Base-by-base conservation (phyloP, 2,888 invertebrate species). In the Synanthedon andrenaeformis region DNA sequence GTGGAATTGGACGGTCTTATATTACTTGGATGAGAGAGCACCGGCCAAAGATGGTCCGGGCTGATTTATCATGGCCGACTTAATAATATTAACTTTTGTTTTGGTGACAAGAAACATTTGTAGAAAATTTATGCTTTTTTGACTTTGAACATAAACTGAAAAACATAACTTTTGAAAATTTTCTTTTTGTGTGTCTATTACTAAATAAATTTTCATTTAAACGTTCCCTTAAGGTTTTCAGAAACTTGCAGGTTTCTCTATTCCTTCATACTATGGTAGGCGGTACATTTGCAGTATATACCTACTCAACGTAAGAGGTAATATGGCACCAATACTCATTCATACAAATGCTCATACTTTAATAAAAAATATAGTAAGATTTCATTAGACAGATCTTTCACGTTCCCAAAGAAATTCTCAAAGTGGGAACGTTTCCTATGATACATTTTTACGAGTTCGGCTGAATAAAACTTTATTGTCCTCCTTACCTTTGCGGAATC, bases 381-480 rank as follows among this genome's bases (percentile, higher is more conserved):
- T 13, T 13, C 14, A 45, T 45, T 45, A 45, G 45, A 45, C 45
- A 45, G 14, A 14, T n/a, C 8, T 45, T 45, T 12, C 45, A n/a
- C 14, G 3, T 53, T 53, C 55, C 57, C 54, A 52, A 41, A 55
- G 55, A 57, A 54, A 51, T 52, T 51, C 51, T 55, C 49, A 3
- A 35, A 42, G 49, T 49, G 41, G 42, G 52, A 51, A 41, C 52
- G 51, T 51, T 52, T 54, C 49, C 53, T 42, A 55, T 54, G 58
- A 55, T 58, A 54, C 57, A 58, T 58, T 59, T 60, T 59, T 57
- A 59, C 54, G 54, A 54, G 51, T 54, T 45, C 28, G 45, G 51
- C 55, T 54, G 55, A 59, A 59, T 60, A 60, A 60, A 60, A 60
- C 53, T 60, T 60, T 60, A 59, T 57, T 56, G 57, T 54, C 54